Evolutionary conservation across 2,797 vertebrate species (phyloP), one percentile per base, ranked within the genome.

Genomic region (Valencia hispanica): DNA sequence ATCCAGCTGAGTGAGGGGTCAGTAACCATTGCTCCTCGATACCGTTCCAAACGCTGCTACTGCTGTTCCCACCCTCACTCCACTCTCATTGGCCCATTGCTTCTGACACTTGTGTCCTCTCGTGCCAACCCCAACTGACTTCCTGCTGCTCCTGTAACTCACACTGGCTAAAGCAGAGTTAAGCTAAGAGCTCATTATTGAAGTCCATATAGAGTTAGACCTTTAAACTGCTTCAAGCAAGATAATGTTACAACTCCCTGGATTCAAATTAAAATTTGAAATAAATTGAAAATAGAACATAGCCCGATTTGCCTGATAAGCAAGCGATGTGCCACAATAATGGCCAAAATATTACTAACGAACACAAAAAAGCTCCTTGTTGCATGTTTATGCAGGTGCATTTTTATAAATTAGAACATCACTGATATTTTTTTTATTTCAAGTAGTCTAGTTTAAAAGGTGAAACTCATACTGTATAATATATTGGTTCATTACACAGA

Each of bases 1-100:
- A 95, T 99, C 88, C 98, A 99, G 87, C 96, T 99, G 92, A 99
- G 97, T 0, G 97, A 99, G 92, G 94, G 96, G 94, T 99, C 97
- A 94, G 96, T 99, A 94, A 97, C 95, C 95, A 48, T 88, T 83
- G 87, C 90, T 91, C 87, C 84, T 85, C 89, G 80, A 89, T 85
- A 75, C 79, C 12, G 88, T 89, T 89, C 79, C 77, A 74, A 84
- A 83, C 27, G 81, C 89, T 88, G 86, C 89, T 87, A 66, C 75
- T 88, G 86, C 89, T 87, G 57, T 74, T 84, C 81, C 84, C 90
- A 84, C 90, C 77, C 87, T 88, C 91, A 90, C 89, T 86, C 85
- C 63, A 81, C 92, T 89, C 82, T 85, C 92, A 93, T 91, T 84
- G 91, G 92, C 90, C 87, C 90, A 92, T 91, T 57, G 87, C 90